A percentile compares a stretch with the other conserved stretches of the same genome.
Evolutionary conservation across 2,888 invertebrate genomes (phyloP).

Genomic region (Drosophila neutralis): DNA sequence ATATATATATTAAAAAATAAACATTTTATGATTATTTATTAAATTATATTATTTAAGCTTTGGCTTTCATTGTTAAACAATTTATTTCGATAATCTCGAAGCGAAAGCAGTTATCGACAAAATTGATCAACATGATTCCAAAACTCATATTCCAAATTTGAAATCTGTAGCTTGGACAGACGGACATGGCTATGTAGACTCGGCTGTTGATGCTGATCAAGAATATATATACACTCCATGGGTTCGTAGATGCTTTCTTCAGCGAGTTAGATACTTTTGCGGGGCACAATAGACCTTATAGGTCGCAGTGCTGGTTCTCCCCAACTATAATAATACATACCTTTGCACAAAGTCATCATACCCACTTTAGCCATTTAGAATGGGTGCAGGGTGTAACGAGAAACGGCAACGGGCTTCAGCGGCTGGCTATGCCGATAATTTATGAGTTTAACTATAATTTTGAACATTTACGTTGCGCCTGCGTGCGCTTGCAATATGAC

Average conservation of each 20-base stretch:
- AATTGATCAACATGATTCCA: not conserved
- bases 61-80: not conserved
- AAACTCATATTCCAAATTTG: not conserved
- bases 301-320: too few relatives aligned
- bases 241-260: not conserved
- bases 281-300: too few relatives aligned
- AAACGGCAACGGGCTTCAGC: constrained; percentile 64
- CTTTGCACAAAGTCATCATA: not conserved
- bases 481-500: constrained; percentile 82
- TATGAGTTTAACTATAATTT: constrained; percentile 83
- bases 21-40: too few relatives aligned
- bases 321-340: not conserved
- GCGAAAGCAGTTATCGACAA: not conserved
- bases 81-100: not conserved
- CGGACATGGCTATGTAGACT: fast-evolving
- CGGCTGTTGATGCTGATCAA: not conserved
- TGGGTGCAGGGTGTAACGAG: not conserved
- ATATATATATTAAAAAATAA: too few relatives aligned
- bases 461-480: constrained; percentile 81
- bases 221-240: not conserved
- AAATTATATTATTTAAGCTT: too few relatives aligned
- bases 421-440: constrained; percentile 75
- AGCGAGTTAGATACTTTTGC: not conserved
- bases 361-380: not conserved
- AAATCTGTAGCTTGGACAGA: not conserved